These are phyloP conservation scores for Gopherus evgoodei DNA, from an alignment of 2,113 vertebrate species.

Conservation along the genomic window DNA sequence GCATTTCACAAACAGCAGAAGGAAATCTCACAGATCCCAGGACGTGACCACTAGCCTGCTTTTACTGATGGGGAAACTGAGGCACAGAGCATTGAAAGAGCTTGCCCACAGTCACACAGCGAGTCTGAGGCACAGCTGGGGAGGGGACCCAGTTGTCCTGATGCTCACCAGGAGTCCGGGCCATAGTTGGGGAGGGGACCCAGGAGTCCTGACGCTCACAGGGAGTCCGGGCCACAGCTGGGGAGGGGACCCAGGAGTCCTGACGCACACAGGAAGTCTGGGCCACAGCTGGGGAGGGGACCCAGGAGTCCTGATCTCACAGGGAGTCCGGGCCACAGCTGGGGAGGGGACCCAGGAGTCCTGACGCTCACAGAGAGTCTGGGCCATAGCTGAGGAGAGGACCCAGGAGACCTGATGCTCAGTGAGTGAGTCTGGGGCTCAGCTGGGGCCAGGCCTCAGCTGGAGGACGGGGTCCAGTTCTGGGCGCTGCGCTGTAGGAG, in stretches of 20 bases:
- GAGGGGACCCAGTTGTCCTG: too few species aligned
- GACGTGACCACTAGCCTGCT: not conserved
- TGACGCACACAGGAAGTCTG: not conserved
- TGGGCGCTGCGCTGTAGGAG: not conserved
- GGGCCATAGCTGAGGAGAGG: not conserved
- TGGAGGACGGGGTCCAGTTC: not conserved
- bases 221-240: not conserved
- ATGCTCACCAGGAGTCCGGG: not conserved
- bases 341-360: not conserved
- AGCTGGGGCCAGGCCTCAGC: not conserved
- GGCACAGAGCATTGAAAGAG: not conserved
- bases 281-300: not conserved
- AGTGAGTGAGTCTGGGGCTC: too few species aligned
- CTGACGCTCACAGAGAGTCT: not conserved
- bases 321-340: not conserved
- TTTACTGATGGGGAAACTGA: not conserved
- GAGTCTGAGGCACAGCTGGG: not conserved
- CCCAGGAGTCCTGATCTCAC: not conserved
- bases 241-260: too few species aligned
- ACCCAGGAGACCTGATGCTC: not conserved
- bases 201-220: not conserved
- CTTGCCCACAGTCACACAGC: not conserved
- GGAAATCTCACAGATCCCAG: not conserved
- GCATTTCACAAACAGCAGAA: not conserved
- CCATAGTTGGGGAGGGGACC: not conserved